Evolutionary conservation across 2,888 invertebrate species (phyloP), one percentile per base, ranked within the genome.

Genomic region (Carpatolechia fugitivella): DNA sequence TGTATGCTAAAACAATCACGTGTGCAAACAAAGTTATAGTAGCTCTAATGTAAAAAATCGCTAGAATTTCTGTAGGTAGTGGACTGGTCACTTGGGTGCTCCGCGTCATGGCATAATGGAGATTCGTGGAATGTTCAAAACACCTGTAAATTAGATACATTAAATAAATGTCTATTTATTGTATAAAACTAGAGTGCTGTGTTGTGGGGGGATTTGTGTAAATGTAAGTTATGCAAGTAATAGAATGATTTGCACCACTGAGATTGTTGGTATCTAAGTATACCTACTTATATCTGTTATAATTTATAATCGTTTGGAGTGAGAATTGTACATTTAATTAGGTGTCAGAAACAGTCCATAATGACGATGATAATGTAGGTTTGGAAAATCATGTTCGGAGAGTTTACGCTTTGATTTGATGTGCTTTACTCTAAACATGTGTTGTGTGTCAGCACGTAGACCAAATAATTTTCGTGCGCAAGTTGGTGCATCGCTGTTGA

Each of bases 141-240:
- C 61, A 56, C 55, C 65, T 64, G 59, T 62, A 61, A 64, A 65
- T 57, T 65, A 68, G 57, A 54, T 35, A 51, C n/a, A 49, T 33
- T 30, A 53, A 47, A 55, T 70, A 60, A 61, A 62, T 67, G 66
- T 69, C 62, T 69, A 70, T 72, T 68, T 72, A 72, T 68, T 66
- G 55, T 59, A 56, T 55, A 31, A 10, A 50, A 55, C 16, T 55
- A 55, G 66, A 69, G 61, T 65, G 68, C 56, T 62, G 60, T 62
- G 63, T 56, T 69, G 58, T 68, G 62, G 61, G 60, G 62, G 57
- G 64, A 67, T 40, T 55, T 55, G 53, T 63, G 60, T 67, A 61
- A 59, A 56, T 54, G 49, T 61, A 48, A 57, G 48, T 61, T 56
- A 51, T 63, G 58, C 69, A 57, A 63, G 55, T 64, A 61, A 60